Percentiles rank a stretch among this genome's conserved stretches.
phyloP scores from a whole-genome alignment of 2,113 vertebrate species.

The Ceyx margarethae region DNA sequence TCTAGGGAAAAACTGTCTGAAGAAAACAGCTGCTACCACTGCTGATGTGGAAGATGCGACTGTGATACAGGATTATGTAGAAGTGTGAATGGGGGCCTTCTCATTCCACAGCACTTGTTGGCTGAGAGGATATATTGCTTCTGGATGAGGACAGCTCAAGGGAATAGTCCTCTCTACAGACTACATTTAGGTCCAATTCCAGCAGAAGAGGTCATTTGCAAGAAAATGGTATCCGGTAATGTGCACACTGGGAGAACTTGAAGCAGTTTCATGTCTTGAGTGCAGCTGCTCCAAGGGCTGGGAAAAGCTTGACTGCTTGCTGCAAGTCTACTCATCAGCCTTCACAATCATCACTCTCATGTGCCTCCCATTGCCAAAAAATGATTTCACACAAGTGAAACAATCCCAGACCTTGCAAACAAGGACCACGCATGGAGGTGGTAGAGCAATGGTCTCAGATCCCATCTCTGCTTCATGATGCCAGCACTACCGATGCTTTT shows the following conservation, averaged over 20 bases:
- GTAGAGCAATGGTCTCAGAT: background rate
- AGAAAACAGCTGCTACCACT: background rate
- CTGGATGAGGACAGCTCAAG: background rate
- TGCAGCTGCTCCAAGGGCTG: background rate
- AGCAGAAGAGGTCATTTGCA: background rate
- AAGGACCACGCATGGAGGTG: background rate
- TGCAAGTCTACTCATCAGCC: background rate
- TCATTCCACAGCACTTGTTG: background rate
- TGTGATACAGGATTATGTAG: background rate
- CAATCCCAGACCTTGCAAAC: background rate
- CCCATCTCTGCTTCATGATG: background rate
- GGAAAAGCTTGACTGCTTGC: rapidly evolving
- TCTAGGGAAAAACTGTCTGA: background rate
- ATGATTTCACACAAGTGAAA: rapidly evolving
- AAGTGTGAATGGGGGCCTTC: background rate
- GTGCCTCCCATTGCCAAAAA: rapidly evolving
- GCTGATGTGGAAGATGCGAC: background rate
- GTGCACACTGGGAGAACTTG: background rate
- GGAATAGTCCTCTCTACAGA: background rate
- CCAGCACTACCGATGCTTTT: background rate
- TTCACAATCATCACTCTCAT: rapidly evolving
- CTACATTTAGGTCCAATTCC: background rate
- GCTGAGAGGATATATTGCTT: background rate
- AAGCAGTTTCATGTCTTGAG: background rate
- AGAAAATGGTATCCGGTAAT: background rate